phyloP scores from a whole-genome alignment of 2,113 vertebrate species.

The Larimichthys crocea region DNA sequence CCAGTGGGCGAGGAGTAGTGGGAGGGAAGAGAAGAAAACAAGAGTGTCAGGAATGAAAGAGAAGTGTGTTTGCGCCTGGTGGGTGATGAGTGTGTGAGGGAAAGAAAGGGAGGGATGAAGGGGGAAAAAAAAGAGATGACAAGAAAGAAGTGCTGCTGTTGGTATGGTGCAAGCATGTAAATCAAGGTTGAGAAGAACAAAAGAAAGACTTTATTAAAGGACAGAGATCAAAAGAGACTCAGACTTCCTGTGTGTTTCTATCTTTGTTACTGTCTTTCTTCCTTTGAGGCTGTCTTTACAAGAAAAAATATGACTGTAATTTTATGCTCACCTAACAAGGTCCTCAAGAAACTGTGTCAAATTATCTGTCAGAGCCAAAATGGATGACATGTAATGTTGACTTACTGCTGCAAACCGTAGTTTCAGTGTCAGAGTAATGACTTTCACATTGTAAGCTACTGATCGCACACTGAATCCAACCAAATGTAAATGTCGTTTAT shows the following conservation, averaged over 20 bases:
- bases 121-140: slow-evolving; percentile 1
- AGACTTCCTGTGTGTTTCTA: slow-evolving; percentile 27
- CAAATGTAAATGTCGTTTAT: neutral
- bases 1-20: slow-evolving; percentile 58
- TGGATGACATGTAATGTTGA: neutral
- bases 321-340: neutral
- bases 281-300: neutral
- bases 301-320: neutral
- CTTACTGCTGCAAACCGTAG: neutral
- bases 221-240: slow-evolving; percentile 38
- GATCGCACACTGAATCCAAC: too few relatives aligned
- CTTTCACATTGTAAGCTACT: neutral
- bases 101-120: slow-evolving; percentile 16
- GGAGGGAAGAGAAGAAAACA: slow-evolving; percentile 55
- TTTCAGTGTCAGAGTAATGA: neutral
- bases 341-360: neutral
- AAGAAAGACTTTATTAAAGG: slow-evolving; percentile 38
- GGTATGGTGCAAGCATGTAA: slow-evolving; percentile 29
- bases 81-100: slow-evolving; percentile 46
- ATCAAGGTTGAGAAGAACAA: slow-evolving; percentile 33
- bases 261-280: neutral
- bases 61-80: slow-evolving; percentile 60
- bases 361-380: neutral
- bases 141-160: slow-evolving; percentile 38
- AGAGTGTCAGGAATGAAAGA: slow-evolving; percentile 66